Conservation (phyloP, 2,888 invertebrate species). For the Linnaemya vulpina region DNA sequence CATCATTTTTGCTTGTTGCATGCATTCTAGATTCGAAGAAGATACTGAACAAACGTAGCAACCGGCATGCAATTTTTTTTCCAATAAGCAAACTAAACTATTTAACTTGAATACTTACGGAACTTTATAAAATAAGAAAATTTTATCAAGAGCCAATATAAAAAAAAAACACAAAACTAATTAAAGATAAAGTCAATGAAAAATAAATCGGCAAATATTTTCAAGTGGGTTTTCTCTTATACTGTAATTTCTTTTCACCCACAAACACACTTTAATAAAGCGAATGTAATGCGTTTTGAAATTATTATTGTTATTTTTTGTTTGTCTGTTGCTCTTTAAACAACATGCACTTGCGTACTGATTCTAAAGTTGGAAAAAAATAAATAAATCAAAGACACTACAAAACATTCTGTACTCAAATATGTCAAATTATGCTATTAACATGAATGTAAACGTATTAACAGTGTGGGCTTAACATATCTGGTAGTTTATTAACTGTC, state of each 20-base stretch:
- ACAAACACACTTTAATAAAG: background rate
- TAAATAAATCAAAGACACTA: constrained; percentile 11
- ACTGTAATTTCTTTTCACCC: constrained; percentile 6
- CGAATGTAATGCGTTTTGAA: constrained; percentile 9
- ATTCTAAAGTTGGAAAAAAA: background rate
- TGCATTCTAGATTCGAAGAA: background rate
- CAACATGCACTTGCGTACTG: constrained; percentile 36
- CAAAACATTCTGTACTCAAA: background rate
- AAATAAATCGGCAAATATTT: constrained; percentile 55
- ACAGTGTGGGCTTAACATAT: background rate
- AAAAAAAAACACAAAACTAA: constrained; percentile 41
- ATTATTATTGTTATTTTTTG: constrained; percentile 1
- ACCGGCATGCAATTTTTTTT: constrained; percentile 31
- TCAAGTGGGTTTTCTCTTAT: background rate
- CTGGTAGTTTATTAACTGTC: background rate
- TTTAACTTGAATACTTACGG: background rate
- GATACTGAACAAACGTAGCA: constrained; percentile 12
- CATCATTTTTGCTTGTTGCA: background rate
- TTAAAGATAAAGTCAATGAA: constrained; percentile 51
- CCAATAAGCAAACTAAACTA: background rate
- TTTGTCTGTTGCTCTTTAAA: constrained; percentile 17
- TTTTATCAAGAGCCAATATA: background rate
- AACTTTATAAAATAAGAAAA: background rate
- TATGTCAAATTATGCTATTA: background rate
- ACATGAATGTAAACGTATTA: background rate